Base-by-base conservation (phyloP, 2,888 invertebrate genomes). In the Melanargia galathea region DNA sequence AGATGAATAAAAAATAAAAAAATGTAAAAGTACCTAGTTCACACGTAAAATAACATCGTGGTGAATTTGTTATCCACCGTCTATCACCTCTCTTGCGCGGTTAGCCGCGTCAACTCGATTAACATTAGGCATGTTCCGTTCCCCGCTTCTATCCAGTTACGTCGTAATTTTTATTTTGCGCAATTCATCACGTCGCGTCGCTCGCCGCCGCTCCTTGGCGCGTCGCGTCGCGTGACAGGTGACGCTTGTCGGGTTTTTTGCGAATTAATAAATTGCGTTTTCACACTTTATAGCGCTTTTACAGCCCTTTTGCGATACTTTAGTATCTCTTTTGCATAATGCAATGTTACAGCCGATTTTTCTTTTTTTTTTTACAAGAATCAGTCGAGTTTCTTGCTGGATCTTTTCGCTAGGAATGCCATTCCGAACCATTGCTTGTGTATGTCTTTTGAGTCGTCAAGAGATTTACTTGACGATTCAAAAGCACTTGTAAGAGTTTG, bases 81-180 rank as follows among this genome's bases (percentile, higher is more conserved):
- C 52, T 59, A 56, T 60, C 63, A 67, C 60, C 66, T 49, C 63
- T 67, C 58, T 67, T 57, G 55, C 65, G 51, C 66, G 69, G 66
- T 65, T 67, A 64, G 57, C 60, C 69, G 70, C 76, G 74, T 75
- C 74, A 74, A 77, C 78, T 80, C 83, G 83, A 84, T 84, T 83
- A 84, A 80, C 82, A 81, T 78, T 78, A 79, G 82, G 75, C 76
- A 73, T 78, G 78, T 79, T 78, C 55, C 40, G n/a, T n/a, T n/a
- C n/a, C 74, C 77, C 77, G 80, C 69, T 69, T 77, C 78, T 71
- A 69, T 67, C 69, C 78, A 70, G 80, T 81, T 80, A 80, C 76
- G 78, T 79, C 78, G 84, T 86, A 83, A 86, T 85, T 86, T 86
- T 85, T 84, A 86, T 83, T 86, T 82, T 80, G 74, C 80, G 80